Base-by-base conservation (phyloP, 2,797 vertebrate species). In the Lepilemur septentrionalis region DNA sequence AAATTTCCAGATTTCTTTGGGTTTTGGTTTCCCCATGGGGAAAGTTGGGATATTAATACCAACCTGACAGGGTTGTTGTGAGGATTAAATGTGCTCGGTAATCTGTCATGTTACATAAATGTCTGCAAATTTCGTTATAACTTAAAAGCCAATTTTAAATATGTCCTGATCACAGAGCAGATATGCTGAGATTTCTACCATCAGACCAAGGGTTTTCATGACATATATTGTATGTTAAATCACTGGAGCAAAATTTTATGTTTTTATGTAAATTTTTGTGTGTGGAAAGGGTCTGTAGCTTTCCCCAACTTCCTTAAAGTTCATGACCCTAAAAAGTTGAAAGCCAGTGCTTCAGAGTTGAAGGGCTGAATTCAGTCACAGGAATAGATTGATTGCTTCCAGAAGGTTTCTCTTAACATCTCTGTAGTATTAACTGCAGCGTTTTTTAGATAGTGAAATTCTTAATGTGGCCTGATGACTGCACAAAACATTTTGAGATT, bases 31-130 rank as follows among this genome's bases (percentile, higher is more conserved):
- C 57, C 75, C 86, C 28, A 4, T n/a, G 23, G 46, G 65, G 70
- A 95, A 84, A 93, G 67, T 25, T 38, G 38, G 59, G 32, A 57
- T 38, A 70, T 65, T 70, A 72, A 78, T 32, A 55, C 65, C 41
- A 81, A 89, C 90, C 65, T 95, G 57, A 48, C 32, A 46, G 84
- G 61, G 81, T 75, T 90, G 80, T 93, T 93, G 59, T 92, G 72
- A 90, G 32, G 55, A 96, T 67, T 92, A 85, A 89, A 89, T n/a
- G 25, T 94, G 75, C 50, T 76, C 87, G 76, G 15, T 83, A 80
- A 87, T 52, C 81, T 92, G 35, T 83, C 59, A 46, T n/a, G 14
- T 59, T 78, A 30, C 48, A 35, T 57, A 89, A 76, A 86, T 72
- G n/a, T 43, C 93, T 17, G 11, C 11, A 63, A 43, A 25, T 65